These are phyloP conservation scores for Donacobius atricapilla DNA, from an alignment of 2,113 vertebrate species.

Conservation along the genomic window DNA sequence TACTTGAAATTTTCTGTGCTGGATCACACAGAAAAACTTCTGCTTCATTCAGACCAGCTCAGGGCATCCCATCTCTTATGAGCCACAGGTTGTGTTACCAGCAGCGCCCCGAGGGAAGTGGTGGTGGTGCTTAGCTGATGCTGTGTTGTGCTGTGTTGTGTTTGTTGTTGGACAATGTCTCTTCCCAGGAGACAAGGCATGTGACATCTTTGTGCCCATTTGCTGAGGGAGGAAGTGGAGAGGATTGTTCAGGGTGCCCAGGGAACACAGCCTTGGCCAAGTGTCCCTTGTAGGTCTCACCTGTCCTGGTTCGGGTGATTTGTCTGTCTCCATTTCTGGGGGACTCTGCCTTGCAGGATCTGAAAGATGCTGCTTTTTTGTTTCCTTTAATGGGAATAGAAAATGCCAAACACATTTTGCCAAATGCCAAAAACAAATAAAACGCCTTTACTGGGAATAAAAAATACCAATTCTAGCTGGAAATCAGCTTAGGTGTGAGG, in stretches of 20 bases:
- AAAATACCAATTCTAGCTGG: not conserved
- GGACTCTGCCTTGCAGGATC: not conserved
- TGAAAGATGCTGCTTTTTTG: not conserved
- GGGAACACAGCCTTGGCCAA: not conserved
- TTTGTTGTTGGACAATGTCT: not conserved
- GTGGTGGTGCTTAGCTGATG: not conserved
- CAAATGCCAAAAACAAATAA: too few relatives aligned
- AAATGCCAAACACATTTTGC: not conserved
- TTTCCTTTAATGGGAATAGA: not conserved
- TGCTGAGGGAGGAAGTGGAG: not conserved
- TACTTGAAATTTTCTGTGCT: not conserved
- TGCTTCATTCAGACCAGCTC: not conserved
- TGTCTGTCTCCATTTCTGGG: not conserved
- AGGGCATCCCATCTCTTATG: rapidly evolving
- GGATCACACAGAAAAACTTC: not conserved
- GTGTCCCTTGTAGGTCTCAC: not conserved
- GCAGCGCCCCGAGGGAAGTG: too few relatives aligned
- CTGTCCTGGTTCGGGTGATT: not conserved
- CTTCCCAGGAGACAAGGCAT: not conserved
- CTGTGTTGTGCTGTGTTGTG: not conserved
- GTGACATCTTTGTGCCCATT: rapidly evolving
- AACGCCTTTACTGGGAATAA: too few relatives aligned
- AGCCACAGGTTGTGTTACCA: rapidly evolving
- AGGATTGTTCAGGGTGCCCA: not conserved
- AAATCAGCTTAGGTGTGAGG: not conserved